Evolutionary conservation across 2,113 vertebrate species (phyloP), one percentile per base, ranked within the genome.

Genomic region (Neogale vison): DNA sequence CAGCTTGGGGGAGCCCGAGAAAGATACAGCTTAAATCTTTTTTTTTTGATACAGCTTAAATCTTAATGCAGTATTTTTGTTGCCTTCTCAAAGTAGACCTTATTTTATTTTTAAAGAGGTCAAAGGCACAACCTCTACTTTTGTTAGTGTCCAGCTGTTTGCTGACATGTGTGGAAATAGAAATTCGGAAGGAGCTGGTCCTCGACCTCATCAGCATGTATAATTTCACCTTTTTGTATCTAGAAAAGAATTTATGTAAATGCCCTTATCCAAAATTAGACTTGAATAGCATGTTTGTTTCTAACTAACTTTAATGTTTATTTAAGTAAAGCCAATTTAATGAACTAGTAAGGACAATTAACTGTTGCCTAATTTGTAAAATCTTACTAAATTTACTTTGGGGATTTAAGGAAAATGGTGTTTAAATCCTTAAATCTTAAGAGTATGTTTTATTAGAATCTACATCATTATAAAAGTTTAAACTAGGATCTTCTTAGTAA

Each of bases 141-240:
- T 94, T 94, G 80, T 94, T 95, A 95, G 85, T 65, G 71, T 91
- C 87, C 87, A 97, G 85, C 67, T 96, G 71, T 95, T 94, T 91
- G 95, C 91, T 97, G 93, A 94, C 90, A 61, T 17, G 59, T 96
- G 18, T 94, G 29, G 63, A 96, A 97, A 96, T 74, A 87, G 83
- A 96, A 95, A 94, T 96, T 92, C 87, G 17, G 63, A 95, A 96
- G 80, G 67, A 74, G 2, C 31, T 90, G 61, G 82, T 85, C 29
- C 57, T 95, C 97, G 79, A 95, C 80, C 63, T 76, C 34, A 84
- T 97, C 77, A 81, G 93, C 79, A 95, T 80, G 76, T 86, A 17
- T 39, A 47, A 23, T 88, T 97, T 83, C 21, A 94, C 69, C 42
- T 92, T 81, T 76, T 88, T 10, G 29, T 55, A 34, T 76, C 2